Percentiles rank a stretch among this genome's conserved stretches.
Evolutionary conservation across 2,888 invertebrate species (phyloP).

Genomic region (Apotomis turbidana): DNA sequence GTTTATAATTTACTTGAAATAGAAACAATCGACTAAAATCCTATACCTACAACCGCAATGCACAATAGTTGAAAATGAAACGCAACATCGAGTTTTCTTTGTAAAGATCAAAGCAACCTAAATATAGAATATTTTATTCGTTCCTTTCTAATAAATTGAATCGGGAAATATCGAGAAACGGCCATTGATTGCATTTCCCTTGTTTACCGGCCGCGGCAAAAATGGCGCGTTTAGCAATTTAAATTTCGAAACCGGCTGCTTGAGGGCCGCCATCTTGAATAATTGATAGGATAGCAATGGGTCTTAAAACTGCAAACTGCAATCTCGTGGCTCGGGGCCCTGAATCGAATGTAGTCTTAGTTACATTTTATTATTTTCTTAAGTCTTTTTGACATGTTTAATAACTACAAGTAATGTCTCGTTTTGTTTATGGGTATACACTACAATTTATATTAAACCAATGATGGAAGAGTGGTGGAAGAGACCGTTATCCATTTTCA

Average conservation of each 20-base stretch:
- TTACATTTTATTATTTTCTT: too few relatives aligned
- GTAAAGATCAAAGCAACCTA: slow-evolving; percentile 14
- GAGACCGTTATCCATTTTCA: too few relatives aligned
- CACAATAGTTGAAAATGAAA: slow-evolving; percentile 2
- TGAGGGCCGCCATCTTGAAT: slow-evolving; percentile 13
- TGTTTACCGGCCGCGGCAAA: slow-evolving; percentile 43
- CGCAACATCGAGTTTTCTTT: not conserved
- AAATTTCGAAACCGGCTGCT: slow-evolving; percentile 28
- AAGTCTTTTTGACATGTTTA: too few relatives aligned
- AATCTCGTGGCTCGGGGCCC: too few relatives aligned
- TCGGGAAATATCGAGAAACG: slow-evolving; percentile 48
- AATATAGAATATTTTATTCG: slow-evolving; percentile 6
- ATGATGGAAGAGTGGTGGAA: too few relatives aligned
- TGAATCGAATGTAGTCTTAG: too few relatives aligned
- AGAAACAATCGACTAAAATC: too few relatives aligned
- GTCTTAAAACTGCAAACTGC: not conserved
- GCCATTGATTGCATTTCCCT: slow-evolving; percentile 50
- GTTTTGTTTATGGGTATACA: too few relatives aligned
- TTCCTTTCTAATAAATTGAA: slow-evolving; percentile 43
- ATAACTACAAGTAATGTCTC: too few relatives aligned
- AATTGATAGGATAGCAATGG: not conserved
- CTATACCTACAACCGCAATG: too few relatives aligned
- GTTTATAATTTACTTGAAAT: too few relatives aligned
- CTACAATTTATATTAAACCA: too few relatives aligned
- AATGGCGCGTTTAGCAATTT: slow-evolving; percentile 36